Evolutionary conservation across 2,797 vertebrate genomes (phyloP), one percentile per base, ranked within the genome.

Genomic region (Spondyliosoma cantharus): DNA sequence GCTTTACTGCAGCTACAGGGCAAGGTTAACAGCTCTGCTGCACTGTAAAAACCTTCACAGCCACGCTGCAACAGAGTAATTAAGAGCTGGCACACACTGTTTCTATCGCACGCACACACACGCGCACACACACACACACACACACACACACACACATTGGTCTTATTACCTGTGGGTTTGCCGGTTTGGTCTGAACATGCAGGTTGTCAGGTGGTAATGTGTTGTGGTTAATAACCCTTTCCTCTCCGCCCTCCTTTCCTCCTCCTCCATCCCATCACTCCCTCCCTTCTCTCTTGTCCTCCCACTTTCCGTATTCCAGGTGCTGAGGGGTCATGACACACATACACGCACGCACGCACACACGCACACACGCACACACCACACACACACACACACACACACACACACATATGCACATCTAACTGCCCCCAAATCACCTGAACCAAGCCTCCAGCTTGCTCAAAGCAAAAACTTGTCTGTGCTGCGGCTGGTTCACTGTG

Each of bases 171-270:
- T 70, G 58, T 68, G 74, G 78, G 70, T 75, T 89, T 86, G 84
- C 66, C 73, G 78, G 70, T 75, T 89, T 86, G 84, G 92, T 91
- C 87, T 75, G 81, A 86, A 88, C 93, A 92, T 68, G 93, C 78
- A 84, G 76, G 83, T 87, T 91, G 90, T 89, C 89, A 88, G 81
- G 85, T 7, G 17, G 81, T 82, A 81, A 87, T 83, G 74, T 84
- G 81, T 75, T 91, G 85, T 82, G 83, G 87, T 90, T 92, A 87
- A 91, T 92, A 91, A 87, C 78, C 70, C 68, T 87, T 89, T 85
- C 84, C 86, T 84, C 37, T 78, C 84, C 64, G 69, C 72, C 54
- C 70, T 63, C 71, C 17, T 52, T 52, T 25, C 59, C 73, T 66
- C 67, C 78, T 17, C n/a, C 56, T 62, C 42, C 27, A 43, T 64